A percentile compares a stretch with the other conserved stretches of the same genome.
Conservation (phyloP, 2,113 vertebrate genomes). For the Drymodes brunneopygia region DNA sequence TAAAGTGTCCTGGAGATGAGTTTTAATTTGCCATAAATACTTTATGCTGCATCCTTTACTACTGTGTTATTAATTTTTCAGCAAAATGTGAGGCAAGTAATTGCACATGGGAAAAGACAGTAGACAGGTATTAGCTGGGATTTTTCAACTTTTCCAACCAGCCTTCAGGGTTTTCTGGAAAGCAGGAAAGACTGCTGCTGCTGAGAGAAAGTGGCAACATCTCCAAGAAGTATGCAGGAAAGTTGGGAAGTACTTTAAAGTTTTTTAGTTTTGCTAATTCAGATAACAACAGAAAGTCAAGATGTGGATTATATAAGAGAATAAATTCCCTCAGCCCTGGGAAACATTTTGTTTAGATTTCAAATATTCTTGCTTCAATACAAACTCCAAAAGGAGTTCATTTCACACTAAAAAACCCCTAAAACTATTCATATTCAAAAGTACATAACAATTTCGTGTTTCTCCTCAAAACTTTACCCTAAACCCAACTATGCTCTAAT, state of each 20-base stretch:
- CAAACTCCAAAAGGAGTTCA: not conserved
- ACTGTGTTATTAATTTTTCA: slow-evolving; percentile 53
- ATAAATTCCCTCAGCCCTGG: not conserved
- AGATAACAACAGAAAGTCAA: not conserved
- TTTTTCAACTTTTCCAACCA: not conserved
- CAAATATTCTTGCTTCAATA: not conserved
- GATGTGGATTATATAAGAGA: not conserved
- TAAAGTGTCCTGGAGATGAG: slow-evolving; percentile 12
- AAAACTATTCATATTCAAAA: not conserved
- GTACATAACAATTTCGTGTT: not conserved
- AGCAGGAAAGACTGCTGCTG: not conserved
- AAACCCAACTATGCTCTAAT: not conserved
- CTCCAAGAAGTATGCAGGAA: not conserved
- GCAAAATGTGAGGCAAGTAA: not conserved
- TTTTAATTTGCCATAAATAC: slow-evolving; percentile 60
- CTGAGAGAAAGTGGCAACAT: not conserved
- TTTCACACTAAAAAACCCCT: not conserved
- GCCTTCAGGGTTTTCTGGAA: slow-evolving; percentile 14
- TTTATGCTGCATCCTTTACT: slow-evolving; percentile 48
- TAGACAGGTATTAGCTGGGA: not conserved
- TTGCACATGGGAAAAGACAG: slow-evolving; percentile 7
- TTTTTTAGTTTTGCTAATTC: not conserved
- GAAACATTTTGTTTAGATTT: not conserved
- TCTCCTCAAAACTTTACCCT: not conserved
- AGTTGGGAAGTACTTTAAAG: not conserved